Evolutionary conservation across 2,113 vertebrate species (phyloP), one percentile per base, ranked within the genome.

Genomic region (Pangasianodon hypophthalmus): DNA sequence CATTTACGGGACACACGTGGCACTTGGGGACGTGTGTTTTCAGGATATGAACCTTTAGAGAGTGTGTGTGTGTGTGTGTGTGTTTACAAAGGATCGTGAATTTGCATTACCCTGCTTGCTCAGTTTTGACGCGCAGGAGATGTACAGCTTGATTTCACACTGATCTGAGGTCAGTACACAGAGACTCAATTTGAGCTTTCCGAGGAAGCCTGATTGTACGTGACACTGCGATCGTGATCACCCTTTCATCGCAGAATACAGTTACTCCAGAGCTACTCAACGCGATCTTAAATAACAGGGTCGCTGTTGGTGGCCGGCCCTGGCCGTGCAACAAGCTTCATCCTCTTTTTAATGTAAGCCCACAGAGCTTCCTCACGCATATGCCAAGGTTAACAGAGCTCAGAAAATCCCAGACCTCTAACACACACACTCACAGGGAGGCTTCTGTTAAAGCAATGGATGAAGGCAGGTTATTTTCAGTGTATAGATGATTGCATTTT

Each of bases 321-420:
- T 80, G 6, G 21, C 67, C 50, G 69, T 75, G 32, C 81, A 88
- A 75, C 44, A 67, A 64, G 46, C 64, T 73, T 90, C 54, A 86
- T 88, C 89, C 91, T 90, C 88, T 90, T 90, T 86, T 90, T 82
- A 90, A 18, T 4, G 60, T 90, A 86, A 91, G 60, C 91, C 77
- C 84, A 32, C n/a, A 67, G 56, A 80, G 54, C 67, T 91, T 87
- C 79, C 41, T 9, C 50, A 88, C 86, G 71, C 26, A 79, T 87
- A 91, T 79, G 84, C 84, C 91, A 90, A 90, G 89, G 91, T 90
- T 90, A 91, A 71, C 69, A 71, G 46, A 88, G 58, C 29, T 58
- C 80, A 80, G 86, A 85, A 88, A 90, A 90, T 88, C 82, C 88
- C 80, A 56, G 56, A 62, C 6, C 52, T 64, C 83, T 80, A 77